Conservation (phyloP, 2,797 vertebrate genomes). For the Hyperoplus lanceolatus region DNA sequence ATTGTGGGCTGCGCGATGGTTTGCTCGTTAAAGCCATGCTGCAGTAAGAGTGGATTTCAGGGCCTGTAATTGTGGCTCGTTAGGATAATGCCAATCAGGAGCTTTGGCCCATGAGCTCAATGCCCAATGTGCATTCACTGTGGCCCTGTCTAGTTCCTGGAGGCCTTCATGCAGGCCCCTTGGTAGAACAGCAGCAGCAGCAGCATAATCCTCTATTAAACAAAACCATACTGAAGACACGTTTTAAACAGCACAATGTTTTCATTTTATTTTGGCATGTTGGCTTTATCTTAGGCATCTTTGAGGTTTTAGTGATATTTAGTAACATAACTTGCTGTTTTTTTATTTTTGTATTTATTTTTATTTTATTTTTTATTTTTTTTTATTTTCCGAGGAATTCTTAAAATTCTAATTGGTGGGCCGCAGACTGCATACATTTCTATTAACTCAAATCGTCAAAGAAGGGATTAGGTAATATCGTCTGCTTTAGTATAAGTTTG, state of each 20-base stretch:
- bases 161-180: conserved; percentile 44
- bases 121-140: conserved; percentile 43
- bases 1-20: conserved; percentile 82
- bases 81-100: conserved; percentile 83
- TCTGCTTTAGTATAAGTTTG: conserved; percentile 38
- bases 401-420: conserved; percentile 24
- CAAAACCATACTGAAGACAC: conserved; percentile 27
- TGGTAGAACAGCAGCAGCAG: conserved; percentile 30
- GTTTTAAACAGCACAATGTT: conserved; percentile 43
- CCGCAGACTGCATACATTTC: conserved; percentile 33
- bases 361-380: conserved; percentile 32
- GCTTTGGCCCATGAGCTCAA: conserved; percentile 56
- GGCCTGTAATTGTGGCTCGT: conserved; percentile 84
- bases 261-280: conserved; percentile 38
- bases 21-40: conserved; percentile 80
- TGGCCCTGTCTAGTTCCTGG: conserved; percentile 40
- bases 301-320: conserved; percentile 35
- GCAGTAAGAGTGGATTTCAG: conserved; percentile 78
- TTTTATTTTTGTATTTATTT: conserved; percentile 25
- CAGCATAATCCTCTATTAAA: conserved; percentile 27
- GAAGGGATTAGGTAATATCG: conserved; percentile 18
- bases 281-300: conserved; percentile 23
- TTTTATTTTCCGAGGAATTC: neutral
- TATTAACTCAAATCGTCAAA: conserved; percentile 28
- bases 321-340: conserved; percentile 29